Conservation (phyloP, 2,888 invertebrate genomes). For the Xestia ashworthii region DNA sequence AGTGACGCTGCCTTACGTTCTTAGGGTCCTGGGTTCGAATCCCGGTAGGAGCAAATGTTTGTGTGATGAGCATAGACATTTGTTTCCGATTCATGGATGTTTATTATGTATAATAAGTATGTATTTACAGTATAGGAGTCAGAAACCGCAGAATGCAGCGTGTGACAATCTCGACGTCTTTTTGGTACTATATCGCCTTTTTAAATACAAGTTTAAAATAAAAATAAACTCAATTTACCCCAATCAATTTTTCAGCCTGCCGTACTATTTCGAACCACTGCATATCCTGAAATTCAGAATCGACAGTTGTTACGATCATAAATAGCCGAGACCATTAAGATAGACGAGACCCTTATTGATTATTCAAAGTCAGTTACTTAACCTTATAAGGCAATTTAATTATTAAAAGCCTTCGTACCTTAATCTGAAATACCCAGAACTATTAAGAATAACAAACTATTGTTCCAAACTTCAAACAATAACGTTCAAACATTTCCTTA, state of each 20-base stretch:
- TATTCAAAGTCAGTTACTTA: background rate
- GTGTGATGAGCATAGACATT: too few species aligned
- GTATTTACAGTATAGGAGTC: too few species aligned
- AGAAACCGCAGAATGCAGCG: background rate
- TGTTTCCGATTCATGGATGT: too few species aligned
- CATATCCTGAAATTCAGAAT: background rate
- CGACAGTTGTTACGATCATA: background rate
- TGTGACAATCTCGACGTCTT: background rate
- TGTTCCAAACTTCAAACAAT: slow-evolving; percentile 52
- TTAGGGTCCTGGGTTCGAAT: too few species aligned
- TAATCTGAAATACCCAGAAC: slow-evolving; percentile 31
- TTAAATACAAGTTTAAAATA: background rate
- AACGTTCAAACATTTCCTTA: slow-evolving; percentile 52
- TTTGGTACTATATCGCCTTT: background rate
- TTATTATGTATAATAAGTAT: too few species aligned
- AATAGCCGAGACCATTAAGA: background rate
- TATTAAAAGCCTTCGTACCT: slow-evolving; percentile 5
- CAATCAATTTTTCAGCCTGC: background rate
- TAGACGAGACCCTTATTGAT: too few species aligned
- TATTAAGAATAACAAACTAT: slow-evolving; percentile 55
- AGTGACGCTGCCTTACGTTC: too few species aligned
- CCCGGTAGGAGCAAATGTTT: too few species aligned
- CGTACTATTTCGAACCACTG: background rate
- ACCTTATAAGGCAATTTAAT: slow-evolving; percentile 26
- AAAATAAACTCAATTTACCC: background rate